These are phyloP conservation scores for Podarcis cretensis DNA, from an alignment of 2,113 vertebrate genomes.

Conservation along the genomic window DNA sequence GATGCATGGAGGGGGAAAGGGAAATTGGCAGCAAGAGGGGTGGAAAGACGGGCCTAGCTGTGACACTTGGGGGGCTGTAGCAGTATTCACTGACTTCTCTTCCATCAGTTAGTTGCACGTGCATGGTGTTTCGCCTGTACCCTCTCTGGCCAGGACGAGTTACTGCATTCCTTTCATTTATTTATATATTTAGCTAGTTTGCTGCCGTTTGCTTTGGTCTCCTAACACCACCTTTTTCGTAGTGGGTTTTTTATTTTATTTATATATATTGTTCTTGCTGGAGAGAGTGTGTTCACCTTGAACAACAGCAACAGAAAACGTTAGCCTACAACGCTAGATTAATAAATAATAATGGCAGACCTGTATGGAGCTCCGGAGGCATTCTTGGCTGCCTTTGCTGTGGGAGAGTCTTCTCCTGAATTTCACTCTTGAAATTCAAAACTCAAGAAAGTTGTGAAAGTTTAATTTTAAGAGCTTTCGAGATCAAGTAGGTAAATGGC, in stretches of 20 bases:
- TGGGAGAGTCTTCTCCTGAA: conserved; percentile 9
- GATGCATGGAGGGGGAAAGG: neutral
- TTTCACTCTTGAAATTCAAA: conserved; percentile 31
- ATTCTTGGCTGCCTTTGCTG: conserved; percentile 6
- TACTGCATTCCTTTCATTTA: conserved; percentile 3
- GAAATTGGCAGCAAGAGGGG: neutral
- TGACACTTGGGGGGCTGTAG: neutral
- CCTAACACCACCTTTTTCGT: neutral
- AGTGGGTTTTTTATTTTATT: neutral
- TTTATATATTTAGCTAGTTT: neutral
- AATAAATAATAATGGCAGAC: conserved; percentile 46
- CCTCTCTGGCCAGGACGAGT: conserved; percentile 43
- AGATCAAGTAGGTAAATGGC: conserved; percentile 20
- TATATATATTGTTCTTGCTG: neutral
- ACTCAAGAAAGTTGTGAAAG: conserved; percentile 56
- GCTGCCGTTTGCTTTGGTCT: neutral
- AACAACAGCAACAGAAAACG: neutral
- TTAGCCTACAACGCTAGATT: conserved; percentile 16
- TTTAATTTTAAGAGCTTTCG: conserved; percentile 31
- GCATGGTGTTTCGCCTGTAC: conserved; percentile 3
- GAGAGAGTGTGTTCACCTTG: conserved; percentile 14
- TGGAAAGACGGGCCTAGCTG: neutral
- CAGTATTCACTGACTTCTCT: neutral
- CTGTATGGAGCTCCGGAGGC: conserved; percentile 36
- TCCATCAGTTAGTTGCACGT: conserved; percentile 10